These are phyloP conservation scores for Phoebastria nigripes DNA, from an alignment of 2,797 vertebrate species.

Conservation along the genomic window DNA sequence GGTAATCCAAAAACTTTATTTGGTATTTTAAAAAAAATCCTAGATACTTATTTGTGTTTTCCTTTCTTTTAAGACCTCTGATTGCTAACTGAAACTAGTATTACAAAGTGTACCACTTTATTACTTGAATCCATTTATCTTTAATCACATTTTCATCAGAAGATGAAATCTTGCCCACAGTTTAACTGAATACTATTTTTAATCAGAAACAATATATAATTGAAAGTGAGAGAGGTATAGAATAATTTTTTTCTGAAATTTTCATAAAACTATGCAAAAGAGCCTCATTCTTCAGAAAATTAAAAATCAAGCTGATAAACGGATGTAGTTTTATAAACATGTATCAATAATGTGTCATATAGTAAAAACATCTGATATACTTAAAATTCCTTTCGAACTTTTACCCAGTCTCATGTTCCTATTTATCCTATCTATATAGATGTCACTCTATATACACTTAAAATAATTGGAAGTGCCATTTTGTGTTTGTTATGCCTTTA, in stretches of 20 bases:
- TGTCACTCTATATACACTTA: neutral
- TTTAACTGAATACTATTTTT: neutral
- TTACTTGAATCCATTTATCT: neutral
- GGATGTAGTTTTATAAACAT: neutral
- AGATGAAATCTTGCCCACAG: neutral
- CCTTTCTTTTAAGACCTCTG: neutral
- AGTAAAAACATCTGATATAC: neutral
- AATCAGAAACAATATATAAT: neutral
- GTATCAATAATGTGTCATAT: neutral
- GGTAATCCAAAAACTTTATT: neutral
- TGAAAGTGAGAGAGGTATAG: neutral
- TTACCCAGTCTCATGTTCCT: neutral
- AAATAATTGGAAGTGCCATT: neutral
- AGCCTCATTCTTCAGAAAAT: neutral
- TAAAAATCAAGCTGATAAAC: neutral
- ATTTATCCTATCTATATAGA: neutral
- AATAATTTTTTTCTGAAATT: neutral
- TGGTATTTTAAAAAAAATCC: neutral
- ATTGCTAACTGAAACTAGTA: neutral
- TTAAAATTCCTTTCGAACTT: neutral
- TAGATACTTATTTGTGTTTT: neutral
- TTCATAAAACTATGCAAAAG: neutral
- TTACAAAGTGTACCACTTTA: neutral
- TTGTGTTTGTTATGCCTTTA: neutral
- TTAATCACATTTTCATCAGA: neutral